phyloP scores from a whole-genome alignment of 2,888 invertebrate genomes.

The Chrysolina haemoptera region DNA sequence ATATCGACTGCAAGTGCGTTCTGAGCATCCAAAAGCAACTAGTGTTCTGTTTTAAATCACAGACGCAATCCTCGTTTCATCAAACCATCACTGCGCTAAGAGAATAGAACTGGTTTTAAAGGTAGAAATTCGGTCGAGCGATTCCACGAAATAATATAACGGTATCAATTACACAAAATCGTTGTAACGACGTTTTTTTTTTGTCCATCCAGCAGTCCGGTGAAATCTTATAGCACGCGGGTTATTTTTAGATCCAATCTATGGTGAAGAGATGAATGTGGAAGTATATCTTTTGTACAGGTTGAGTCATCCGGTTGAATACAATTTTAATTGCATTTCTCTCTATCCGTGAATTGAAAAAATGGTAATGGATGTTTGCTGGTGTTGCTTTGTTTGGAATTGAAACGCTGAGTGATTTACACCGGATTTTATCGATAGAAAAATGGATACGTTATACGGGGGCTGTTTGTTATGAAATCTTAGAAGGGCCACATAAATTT shows the following conservation, averaged over 20 bases:
- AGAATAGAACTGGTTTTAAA: conserved; percentile 23
- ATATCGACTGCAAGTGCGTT: neutral
- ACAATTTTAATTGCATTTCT: conserved; percentile 12
- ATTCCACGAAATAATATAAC: conserved; percentile 33
- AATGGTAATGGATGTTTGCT: neutral
- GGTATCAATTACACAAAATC: conserved; percentile 28
- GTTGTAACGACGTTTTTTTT: conserved; percentile 19
- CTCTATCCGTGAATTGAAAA: conserved; percentile 1
- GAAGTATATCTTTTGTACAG: conserved; percentile 13
- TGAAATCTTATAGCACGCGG: conserved; percentile 5
- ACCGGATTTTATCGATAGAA: neutral
- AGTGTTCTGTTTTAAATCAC: neutral
- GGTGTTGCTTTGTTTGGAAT: neutral
- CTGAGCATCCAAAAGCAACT: neutral
- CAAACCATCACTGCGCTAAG: conserved; percentile 8
- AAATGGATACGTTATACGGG: neutral
- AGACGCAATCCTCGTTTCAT: neutral
- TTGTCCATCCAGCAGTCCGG: neutral
- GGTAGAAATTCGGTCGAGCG: conserved; percentile 26
- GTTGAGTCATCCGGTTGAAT: conserved; percentile 9
- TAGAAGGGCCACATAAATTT: no score
- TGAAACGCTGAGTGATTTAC: neutral
- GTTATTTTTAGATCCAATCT: conserved; percentile 23
- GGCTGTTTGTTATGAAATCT: no score
- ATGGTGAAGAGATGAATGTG: conserved; percentile 21